These are phyloP conservation scores for Lagorchestes hirsutus DNA, from an alignment of 2,797 vertebrate genomes.

Conservation along the genomic window DNA sequence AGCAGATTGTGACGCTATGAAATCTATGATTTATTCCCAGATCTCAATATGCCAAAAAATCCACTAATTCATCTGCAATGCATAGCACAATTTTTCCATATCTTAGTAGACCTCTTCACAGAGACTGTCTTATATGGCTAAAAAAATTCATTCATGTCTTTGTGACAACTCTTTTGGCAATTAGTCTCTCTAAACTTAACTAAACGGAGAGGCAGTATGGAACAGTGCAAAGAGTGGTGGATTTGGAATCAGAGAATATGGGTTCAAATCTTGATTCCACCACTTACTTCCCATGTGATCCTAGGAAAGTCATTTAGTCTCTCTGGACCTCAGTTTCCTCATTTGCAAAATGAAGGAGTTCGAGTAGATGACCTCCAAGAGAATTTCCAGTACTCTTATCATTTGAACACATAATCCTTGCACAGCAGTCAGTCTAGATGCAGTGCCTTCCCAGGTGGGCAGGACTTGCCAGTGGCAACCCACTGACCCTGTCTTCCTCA, in stretches of 20 bases:
- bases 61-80: neutral
- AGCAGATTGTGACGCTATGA: neutral
- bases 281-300: neutral
- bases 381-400: neutral
- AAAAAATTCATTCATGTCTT: neutral
- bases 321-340: neutral
- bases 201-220: neutral
- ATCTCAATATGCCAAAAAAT: neutral
- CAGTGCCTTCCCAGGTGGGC: neutral
- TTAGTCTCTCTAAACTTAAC: neutral
- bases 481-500: neutral
- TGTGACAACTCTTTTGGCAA: neutral
- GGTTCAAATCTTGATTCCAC: neutral
- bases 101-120: neutral
- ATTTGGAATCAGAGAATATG: neutral
- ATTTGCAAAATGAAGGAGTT: neutral
- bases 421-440: neutral
- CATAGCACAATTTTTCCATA: neutral
- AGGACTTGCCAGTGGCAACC: neutral
- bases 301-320: neutral
- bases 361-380: neutral
- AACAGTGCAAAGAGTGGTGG: neutral
- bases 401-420: neutral
- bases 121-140: neutral
- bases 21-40: neutral